Evolutionary conservation across 2,888 invertebrate species (phyloP).

Genomic region (Proisotoma minuta): DNA sequence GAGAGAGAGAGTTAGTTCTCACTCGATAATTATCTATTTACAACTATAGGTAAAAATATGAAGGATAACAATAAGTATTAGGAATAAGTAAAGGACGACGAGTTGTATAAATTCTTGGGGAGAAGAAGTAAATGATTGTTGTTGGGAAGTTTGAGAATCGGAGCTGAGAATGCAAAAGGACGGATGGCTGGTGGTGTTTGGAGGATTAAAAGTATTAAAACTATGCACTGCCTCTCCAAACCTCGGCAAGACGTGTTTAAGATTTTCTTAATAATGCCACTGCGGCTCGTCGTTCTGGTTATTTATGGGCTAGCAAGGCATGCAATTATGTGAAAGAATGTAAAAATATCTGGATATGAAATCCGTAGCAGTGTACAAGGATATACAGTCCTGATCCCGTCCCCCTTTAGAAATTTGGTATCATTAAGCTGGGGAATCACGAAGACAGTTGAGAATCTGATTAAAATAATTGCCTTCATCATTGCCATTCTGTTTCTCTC

Average conservation of each 20-base stretch:
- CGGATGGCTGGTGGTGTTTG: neutral
- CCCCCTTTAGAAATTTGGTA: constrained; percentile 48
- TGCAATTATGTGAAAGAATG: constrained; percentile 49
- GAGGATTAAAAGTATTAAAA: too few relatives aligned
- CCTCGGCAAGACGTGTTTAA: constrained; percentile 47
- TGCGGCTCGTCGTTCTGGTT: constrained; percentile 44
- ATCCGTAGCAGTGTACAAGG: constrained; percentile 21
- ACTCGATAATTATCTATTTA: too few relatives aligned
- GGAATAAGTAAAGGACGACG: too few relatives aligned
- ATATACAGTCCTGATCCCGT: neutral
- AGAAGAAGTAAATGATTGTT: constrained; percentile 14
- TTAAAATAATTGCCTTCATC: constrained; percentile 49
- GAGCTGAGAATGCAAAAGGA: constrained; percentile 4
- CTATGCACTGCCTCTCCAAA: constrained; percentile 23
- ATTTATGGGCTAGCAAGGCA: constrained; percentile 48
- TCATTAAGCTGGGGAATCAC: constrained; percentile 48
- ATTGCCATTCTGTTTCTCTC: constrained; percentile 36
- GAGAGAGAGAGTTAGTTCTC: too few relatives aligned
- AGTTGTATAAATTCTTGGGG: constrained; percentile 8
- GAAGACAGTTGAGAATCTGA: constrained; percentile 48
- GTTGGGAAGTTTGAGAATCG: constrained; percentile 6
- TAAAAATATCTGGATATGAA: constrained; percentile 45
- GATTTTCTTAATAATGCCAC: constrained; percentile 48
- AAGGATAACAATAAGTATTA: too few relatives aligned
- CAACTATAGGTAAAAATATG: too few relatives aligned